A percentile compares a stretch with the other conserved stretches of the same genome.
Evolutionary conservation across 2,888 invertebrate species (phyloP).

Genomic region (Prosapia bicincta): DNA sequence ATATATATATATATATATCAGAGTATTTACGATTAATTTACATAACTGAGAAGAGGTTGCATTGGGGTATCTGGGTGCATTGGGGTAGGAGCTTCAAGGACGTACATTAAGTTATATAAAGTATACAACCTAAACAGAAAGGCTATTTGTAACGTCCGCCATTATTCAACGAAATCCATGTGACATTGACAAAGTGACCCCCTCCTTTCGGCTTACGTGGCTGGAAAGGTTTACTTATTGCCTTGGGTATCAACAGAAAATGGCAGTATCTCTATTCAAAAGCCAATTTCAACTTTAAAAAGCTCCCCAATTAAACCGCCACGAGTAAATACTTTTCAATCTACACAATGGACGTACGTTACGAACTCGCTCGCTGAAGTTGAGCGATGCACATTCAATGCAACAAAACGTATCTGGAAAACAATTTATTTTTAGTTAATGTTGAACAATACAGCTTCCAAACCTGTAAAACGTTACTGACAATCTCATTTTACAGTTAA

Average conservation of each 20-base stretch:
- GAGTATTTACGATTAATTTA: too few relatives aligned
- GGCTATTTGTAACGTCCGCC: not conserved
- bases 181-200: conserved; percentile 1
- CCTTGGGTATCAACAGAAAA: not conserved
- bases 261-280: not conserved
- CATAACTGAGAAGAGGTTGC: too few relatives aligned
- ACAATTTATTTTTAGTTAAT: too few relatives aligned
- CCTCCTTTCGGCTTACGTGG: not conserved
- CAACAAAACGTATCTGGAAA: too few relatives aligned
- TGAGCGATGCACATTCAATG: too few relatives aligned
- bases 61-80: too few relatives aligned
- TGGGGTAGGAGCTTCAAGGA: not conserved
- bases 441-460: too few relatives aligned
- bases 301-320: not conserved
- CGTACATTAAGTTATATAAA: not conserved
- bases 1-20: too few relatives aligned
- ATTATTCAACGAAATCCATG: not conserved
- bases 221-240: not conserved
- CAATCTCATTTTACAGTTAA: too few relatives aligned
- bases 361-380: too few relatives aligned
- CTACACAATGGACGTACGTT: not conserved
- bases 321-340: not conserved
- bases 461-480: too few relatives aligned
- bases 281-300: not conserved
- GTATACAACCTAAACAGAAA: not conserved